These are phyloP conservation scores for Pachyseris speciosa DNA, from an alignment of 64 coral and sea anemone species.

Conservation along the genomic window DNA sequence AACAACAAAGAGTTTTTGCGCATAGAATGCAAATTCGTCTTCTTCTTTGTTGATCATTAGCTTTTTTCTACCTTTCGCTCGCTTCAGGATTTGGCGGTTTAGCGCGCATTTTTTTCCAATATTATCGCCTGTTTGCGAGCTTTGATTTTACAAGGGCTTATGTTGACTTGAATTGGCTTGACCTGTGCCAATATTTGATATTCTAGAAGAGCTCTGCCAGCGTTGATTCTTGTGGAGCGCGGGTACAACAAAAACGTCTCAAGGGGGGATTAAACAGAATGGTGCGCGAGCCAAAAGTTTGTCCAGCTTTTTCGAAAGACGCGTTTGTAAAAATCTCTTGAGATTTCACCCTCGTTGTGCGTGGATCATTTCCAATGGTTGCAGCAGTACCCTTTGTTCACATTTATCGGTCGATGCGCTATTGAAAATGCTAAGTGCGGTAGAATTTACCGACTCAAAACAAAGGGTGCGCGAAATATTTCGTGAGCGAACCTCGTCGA, in stretches of 20 bases:
- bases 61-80: neutral
- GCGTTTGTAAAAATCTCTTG: neutral
- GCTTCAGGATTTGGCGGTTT: neutral
- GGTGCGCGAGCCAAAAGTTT: neutral
- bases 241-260: slow-evolving; percentile 20
- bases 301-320: neutral
- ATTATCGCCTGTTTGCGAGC: neutral
- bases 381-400: neutral
- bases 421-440: neutral
- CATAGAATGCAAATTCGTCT: slow-evolving; percentile 1
- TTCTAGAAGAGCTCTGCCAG: neutral
- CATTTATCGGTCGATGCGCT: neutral
- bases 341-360: neutral
- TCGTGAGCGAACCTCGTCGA: neutral
- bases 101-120: neutral
- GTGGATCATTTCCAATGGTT: neutral
- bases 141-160: neutral
- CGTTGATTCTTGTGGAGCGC: neutral
- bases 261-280: neutral
- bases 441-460: neutral
- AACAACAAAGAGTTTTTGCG: slow-evolving; percentile 30
- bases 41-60: neutral
- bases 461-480: neutral
- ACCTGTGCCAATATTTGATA: neutral
- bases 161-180: neutral